phyloP scores from a whole-genome alignment of 2,797 vertebrate species.

The Cichlasoma orientale region DNA sequence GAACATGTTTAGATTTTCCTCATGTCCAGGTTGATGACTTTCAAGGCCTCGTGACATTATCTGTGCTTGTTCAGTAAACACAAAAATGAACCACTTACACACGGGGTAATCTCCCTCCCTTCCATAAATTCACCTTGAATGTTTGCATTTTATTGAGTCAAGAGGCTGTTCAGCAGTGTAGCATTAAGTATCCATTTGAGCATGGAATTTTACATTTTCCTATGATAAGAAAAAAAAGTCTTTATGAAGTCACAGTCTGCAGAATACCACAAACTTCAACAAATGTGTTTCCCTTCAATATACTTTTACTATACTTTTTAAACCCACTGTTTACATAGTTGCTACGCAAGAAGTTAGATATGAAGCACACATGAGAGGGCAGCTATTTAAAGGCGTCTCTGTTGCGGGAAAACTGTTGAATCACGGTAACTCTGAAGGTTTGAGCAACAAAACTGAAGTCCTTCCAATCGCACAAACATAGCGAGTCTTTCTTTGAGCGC shows the following conservation, averaged over 20 bases:
- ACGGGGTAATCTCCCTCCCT: not conserved
- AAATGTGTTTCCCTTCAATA: not conserved
- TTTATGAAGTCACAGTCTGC: not conserved
- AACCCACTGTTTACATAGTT: too few species aligned
- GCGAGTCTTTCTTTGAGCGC: constrained; percentile 33
- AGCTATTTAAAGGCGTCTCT: constrained; percentile 37
- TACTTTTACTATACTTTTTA: too few species aligned
- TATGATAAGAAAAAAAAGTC: not conserved
- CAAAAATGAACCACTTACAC: not conserved
- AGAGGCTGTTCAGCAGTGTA: not conserved
- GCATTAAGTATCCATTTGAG: not conserved
- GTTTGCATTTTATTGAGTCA: not conserved
- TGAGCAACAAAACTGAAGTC: constrained; percentile 45
- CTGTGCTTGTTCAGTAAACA: constrained; percentile 23
- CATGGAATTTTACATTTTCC: not conserved
- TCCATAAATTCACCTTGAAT: constrained; percentile 2
- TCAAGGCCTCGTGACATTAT: constrained; percentile 12
- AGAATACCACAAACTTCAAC: not conserved
- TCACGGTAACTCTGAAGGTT: constrained; percentile 46
- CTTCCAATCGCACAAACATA: constrained; percentile 51
- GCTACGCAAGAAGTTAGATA: not conserved
- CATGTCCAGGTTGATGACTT: constrained; percentile 23
- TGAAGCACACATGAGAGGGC: not conserved
- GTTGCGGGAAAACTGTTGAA: constrained; percentile 20
- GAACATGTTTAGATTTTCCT: constrained; percentile 15